Conservation (phyloP, 2,797 vertebrate genomes). For the Coendou prehensilis region DNA sequence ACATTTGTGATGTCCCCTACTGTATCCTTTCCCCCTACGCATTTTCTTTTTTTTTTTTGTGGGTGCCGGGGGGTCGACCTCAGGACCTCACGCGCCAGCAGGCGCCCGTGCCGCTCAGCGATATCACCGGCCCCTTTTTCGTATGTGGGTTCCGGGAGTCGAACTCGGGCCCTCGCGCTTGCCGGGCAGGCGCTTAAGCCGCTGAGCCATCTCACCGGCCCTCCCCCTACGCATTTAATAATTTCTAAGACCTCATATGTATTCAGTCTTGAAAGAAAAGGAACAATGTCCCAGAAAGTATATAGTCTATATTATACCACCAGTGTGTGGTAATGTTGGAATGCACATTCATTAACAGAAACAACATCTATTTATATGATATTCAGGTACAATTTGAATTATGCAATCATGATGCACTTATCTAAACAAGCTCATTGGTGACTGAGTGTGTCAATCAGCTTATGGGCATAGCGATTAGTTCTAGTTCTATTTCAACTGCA, state of each 20-base stretch:
- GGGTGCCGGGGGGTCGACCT: too few relatives aligned
- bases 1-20: not conserved
- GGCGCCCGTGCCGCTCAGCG: too few relatives aligned
- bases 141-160: too few relatives aligned
- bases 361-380: not conserved
- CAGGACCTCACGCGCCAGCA: too few relatives aligned
- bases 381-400: not conserved
- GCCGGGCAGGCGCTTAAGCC: too few relatives aligned
- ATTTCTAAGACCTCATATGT: not conserved
- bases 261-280: conserved; percentile 3
- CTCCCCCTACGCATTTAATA: not conserved
- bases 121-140: too few relatives aligned
- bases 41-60: too few relatives aligned
- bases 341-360: not conserved
- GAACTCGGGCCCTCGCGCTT: too few relatives aligned
- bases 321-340: not conserved
- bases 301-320: not conserved
- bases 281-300: not conserved
- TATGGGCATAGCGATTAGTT: not conserved
- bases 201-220: too few relatives aligned
- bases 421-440: not conserved
- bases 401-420: not conserved
- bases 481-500: not conserved
- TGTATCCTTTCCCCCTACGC: not conserved
- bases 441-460: not conserved